Conservation (phyloP, 2,888 invertebrate species). For the Acrobeloides nanus region DNA sequence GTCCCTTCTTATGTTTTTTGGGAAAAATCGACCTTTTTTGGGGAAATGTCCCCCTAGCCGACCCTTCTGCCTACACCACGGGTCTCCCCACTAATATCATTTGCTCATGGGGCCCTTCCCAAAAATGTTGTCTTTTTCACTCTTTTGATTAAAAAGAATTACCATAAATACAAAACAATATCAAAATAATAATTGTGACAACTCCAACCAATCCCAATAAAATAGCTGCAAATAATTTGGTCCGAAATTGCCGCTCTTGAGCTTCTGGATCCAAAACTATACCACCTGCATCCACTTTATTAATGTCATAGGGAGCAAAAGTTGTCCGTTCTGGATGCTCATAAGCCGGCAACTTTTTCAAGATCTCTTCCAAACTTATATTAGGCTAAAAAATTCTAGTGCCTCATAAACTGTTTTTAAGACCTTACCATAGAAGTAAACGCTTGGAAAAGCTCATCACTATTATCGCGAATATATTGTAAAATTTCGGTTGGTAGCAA, state of each 20-base stretch:
- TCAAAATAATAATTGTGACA: constrained; percentile 35
- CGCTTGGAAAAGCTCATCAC: constrained; percentile 29
- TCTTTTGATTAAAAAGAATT: too few relatives aligned
- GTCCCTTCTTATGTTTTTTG: too few relatives aligned
- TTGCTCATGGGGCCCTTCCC: too few relatives aligned
- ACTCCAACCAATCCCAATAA: constrained; percentile 39
- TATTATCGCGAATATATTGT: constrained; percentile 39
- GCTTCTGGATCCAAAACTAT: constrained; percentile 16
- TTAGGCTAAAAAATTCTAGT: constrained; percentile 4
- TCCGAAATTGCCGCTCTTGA: constrained; percentile 1
- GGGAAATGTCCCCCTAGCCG: too few relatives aligned
- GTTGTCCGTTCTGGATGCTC: constrained; percentile 36
- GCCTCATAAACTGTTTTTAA: background rate
- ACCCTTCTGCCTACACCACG: too few relatives aligned
- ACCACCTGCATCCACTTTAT: constrained; percentile 41
- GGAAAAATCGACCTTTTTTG: too few relatives aligned
- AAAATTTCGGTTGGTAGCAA: constrained; percentile 45
- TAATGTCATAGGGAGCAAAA: constrained; percentile 51
- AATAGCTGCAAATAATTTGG: constrained; percentile 34
- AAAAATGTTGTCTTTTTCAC: too few relatives aligned
- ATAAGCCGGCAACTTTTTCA: constrained; percentile 46
- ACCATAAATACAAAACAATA: constrained; percentile 59
- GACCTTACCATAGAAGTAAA: constrained; percentile 1
- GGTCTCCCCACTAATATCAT: too few relatives aligned
- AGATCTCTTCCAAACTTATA: constrained; percentile 42